These are phyloP conservation scores for Drosophila villosipedis DNA, from an alignment of 2,888 invertebrate species.

Conservation along the genomic window DNA sequence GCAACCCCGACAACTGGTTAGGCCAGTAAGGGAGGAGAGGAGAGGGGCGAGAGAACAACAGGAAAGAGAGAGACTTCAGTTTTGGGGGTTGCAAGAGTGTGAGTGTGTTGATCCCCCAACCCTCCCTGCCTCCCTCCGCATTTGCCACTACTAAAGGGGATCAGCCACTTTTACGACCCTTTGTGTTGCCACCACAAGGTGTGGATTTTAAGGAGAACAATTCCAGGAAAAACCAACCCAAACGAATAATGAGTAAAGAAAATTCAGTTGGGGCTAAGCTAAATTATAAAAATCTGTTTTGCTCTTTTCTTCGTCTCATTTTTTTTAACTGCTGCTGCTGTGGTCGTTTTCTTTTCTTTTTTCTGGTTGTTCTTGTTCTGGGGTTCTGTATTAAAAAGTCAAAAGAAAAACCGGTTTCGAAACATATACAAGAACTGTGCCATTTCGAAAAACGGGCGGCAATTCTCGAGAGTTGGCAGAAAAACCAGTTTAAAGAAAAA, in stretches of 20 bases:
- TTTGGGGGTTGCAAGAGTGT: conserved; percentile 63
- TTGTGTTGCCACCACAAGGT: conserved; percentile 31
- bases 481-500: conserved; percentile 80
- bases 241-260: background rate
- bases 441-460: conserved; percentile 71
- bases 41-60: background rate
- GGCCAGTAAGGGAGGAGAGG: conserved; percentile 5
- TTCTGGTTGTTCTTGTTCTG: conserved; percentile 21
- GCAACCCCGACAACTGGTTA: conserved; percentile 67
- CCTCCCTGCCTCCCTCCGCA: conserved; percentile 2
- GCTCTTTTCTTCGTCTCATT: background rate
- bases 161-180: conserved; percentile 19
- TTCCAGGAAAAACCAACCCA: conserved; percentile 17
- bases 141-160: conserved; percentile 27
- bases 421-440: conserved; percentile 78
- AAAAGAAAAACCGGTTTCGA: conserved; percentile 78
- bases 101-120: conserved; percentile 48
- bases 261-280: conserved; percentile 9
- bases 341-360: conserved; percentile 18
- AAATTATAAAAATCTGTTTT: conserved; percentile 7
- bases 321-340: conserved; percentile 2
- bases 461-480: conserved; percentile 64
- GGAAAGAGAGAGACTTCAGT: background rate
- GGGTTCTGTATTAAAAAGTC: conserved; percentile 70
- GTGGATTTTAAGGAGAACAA: conserved; percentile 4